phyloP scores from a whole-genome alignment of 1,140 invertebrate genomes.

The Danaus plexippus region DNA sequence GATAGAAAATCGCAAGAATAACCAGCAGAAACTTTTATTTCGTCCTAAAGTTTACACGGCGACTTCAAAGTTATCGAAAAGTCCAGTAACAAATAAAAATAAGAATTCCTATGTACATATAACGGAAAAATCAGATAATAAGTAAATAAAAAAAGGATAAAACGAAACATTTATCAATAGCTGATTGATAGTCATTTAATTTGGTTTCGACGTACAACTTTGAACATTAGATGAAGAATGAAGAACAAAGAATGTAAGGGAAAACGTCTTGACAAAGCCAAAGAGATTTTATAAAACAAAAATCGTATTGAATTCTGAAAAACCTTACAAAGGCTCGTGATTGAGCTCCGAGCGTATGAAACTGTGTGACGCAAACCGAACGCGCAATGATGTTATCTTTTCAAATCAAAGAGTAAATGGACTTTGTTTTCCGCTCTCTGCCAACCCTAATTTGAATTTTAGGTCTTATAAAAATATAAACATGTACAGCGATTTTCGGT shows the following conservation, averaged over 20 bases:
- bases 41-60: too few species aligned
- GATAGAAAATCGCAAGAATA: too few species aligned
- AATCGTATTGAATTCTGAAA: conserved; percentile 23
- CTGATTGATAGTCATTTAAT: too few species aligned
- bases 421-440: conserved; percentile 11
- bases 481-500: neutral
- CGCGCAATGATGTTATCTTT: conserved; percentile 13
- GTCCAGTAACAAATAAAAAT: too few species aligned
- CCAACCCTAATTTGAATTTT: neutral
- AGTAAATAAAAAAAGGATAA: too few species aligned
- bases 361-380: conserved; percentile 17
- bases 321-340: conserved; percentile 20
- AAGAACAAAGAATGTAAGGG: conserved; percentile 10
- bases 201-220: neutral
- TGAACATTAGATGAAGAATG: conserved; percentile 6
- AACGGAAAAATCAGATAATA: too few species aligned
- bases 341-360: conserved; percentile 16
- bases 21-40: too few species aligned
- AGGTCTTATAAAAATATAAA: neutral
- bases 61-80: too few species aligned
- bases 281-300: conserved; percentile 15
- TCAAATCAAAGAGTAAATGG: conserved; percentile 15
- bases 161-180: too few species aligned
- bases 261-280: conserved; percentile 11
- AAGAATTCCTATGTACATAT: too few species aligned